Evolutionary conservation across 2,797 vertebrate genomes (phyloP), one percentile per base, ranked within the genome.

Genomic region (Echiichthys vipera): DNA sequence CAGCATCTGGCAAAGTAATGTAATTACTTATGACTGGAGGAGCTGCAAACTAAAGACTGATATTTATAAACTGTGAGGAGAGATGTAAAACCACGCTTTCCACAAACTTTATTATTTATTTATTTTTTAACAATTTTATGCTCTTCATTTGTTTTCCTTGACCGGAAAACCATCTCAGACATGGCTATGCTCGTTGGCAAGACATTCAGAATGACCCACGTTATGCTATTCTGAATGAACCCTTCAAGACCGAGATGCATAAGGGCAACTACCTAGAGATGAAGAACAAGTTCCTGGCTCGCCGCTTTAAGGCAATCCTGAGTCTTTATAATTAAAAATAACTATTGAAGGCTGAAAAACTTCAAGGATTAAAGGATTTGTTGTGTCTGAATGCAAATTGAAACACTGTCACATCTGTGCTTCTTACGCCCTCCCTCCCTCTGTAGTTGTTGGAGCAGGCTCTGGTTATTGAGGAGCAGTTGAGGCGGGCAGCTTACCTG

Each of bases 261-360:
- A 99, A 99, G 79, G 97, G 98, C 36, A 99, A 99, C 95, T 99
- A 98, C 88, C 90, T 99, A 1, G 98, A 99, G 93, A 99, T 99
- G 97, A 99, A 99, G 91, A 99, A 99, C 93, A 99, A 99, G 89
- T 99, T 99, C 91, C 94, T 99, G 65, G 98, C 97, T 17, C 95
- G 97, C 7, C 95, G 98, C 64, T 99, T 99, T 90, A 99, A 99
- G 96, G 98, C 81, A 81, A 80, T 36, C 55, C 1, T 90, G 18
- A 22, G 22, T 65, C 39, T 76, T 40, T 63, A 17, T 49, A 29
- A 58, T 54, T 47, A 67, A 55, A 72, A 61, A 25, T 17, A 50
- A 66, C 53, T 1, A 29, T 24, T 27, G 15, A 24, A 30, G 18
- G 40, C 45, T 74, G 57, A 61, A 73, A 65, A 65, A 40, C 36